A percentile compares a stretch with the other conserved stretches of the same genome.
Conservation (phyloP, 2,888 invertebrate species). For the Nemotelus nigrinus region DNA sequence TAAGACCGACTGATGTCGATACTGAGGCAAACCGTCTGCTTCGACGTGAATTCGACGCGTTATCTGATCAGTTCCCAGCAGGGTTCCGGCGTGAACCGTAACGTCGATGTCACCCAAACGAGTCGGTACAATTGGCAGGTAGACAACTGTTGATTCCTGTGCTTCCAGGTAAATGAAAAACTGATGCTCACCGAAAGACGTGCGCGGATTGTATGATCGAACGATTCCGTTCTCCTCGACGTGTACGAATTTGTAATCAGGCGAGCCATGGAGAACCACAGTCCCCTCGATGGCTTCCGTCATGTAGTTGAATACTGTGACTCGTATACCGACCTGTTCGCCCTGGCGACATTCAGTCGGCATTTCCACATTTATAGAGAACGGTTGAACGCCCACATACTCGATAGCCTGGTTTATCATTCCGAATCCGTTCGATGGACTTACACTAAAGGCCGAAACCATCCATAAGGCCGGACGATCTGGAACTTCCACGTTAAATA, state of each 20-base stretch:
- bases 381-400: conserved; percentile 90
- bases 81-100: conserved; percentile 78
- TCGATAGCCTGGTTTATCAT: conserved; percentile 83
- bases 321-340: conserved; percentile 92
- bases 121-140: conserved; percentile 89
- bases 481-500: conserved; percentile 88
- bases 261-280: conserved; percentile 85
- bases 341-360: conserved; percentile 85
- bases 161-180: conserved; percentile 88
- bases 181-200: conserved; percentile 93
- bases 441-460: conserved; percentile 91
- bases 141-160: conserved; percentile 83
- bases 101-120: conserved; percentile 79
- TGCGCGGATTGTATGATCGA: conserved; percentile 87
- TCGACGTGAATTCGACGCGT: conserved; percentile 76
- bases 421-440: conserved; percentile 86
- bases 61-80: conserved; percentile 78
- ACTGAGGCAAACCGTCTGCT: conserved; percentile 91
- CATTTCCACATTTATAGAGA: conserved; percentile 95
- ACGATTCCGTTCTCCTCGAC: conserved; percentile 89
- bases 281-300: conserved; percentile 83
- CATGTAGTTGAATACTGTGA: conserved; percentile 95
- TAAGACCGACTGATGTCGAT: conserved; percentile 90
- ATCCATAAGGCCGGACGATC: conserved; percentile 90
- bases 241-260: conserved; percentile 90